phyloP scores from a whole-genome alignment of 1,140 invertebrate genomes.

The Adelges cooleyi region DNA sequence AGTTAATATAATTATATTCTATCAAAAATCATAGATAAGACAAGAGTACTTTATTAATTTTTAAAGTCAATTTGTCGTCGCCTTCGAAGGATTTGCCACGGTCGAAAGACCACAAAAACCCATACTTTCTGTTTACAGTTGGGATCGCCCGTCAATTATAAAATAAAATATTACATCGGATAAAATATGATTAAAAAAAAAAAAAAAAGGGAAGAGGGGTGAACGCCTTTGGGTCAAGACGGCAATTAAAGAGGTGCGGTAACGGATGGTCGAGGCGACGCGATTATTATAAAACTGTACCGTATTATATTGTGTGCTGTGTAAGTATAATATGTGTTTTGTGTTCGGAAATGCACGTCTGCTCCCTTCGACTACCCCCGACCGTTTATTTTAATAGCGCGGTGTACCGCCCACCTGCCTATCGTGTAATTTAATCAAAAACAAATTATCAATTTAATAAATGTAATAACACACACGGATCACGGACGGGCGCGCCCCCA shows the following conservation, averaged over 20 bases:
- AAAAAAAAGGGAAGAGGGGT: background rate
- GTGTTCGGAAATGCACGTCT: too few species aligned
- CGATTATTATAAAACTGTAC: background rate
- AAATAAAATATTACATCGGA: background rate
- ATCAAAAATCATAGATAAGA: too few species aligned
- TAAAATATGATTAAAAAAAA: background rate
- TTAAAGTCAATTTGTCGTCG: background rate
- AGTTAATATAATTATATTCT: too few species aligned
- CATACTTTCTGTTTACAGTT: too few species aligned
- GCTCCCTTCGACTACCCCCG: too few species aligned
- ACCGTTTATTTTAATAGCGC: too few species aligned
- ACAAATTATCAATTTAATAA: conserved; percentile 24
- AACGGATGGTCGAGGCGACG: background rate
- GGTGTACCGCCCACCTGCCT: background rate
- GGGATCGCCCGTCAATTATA: background rate
- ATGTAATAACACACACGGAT: background rate
- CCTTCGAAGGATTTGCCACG: background rate
- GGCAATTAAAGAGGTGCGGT: conserved; percentile 22
- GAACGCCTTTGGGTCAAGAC: conserved; percentile 1
- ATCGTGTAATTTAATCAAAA: conserved; percentile 14
- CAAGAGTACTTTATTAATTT: background rate
- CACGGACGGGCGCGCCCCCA: background rate
- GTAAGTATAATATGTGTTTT: background rate
- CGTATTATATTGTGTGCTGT: conserved; percentile 5
- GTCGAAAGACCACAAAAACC: too few species aligned